Evolutionary conservation across 2,797 vertebrate species (phyloP).

Genomic region (Furcifer pardalis): DNA sequence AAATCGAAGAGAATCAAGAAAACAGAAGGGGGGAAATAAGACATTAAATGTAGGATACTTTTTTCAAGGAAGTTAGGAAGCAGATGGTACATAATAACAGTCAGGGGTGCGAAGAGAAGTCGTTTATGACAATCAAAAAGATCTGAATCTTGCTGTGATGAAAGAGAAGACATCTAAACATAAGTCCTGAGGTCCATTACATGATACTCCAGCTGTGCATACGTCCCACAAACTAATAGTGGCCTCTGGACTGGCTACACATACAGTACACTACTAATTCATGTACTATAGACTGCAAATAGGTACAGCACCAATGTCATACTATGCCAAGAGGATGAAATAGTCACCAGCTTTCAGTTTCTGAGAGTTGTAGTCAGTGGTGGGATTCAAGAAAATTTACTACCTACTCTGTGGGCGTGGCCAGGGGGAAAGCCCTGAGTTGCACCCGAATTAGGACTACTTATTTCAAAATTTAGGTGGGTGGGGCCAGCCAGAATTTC

Average conservation of each 20-base stretch:
- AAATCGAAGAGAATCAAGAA: conserved; percentile 15
- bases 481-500: no score
- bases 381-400: no score
- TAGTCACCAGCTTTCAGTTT: no score
- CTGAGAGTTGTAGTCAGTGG: no score
- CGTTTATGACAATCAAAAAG: background rate
- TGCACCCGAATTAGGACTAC: no score
- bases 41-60: background rate
- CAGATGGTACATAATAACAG: background rate
- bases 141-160: background rate
- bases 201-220: background rate
- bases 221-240: background rate
- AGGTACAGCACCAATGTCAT: background rate
- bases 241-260: background rate
- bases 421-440: no score
- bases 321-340: no score
- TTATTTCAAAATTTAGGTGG: no score
- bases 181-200: background rate
- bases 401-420: no score
- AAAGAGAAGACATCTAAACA: background rate
- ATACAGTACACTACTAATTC: background rate
- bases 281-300: background rate
- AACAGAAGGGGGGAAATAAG: background rate
- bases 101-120: background rate
- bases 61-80: background rate